Base-by-base conservation (phyloP, 2,113 vertebrate species). In the cattle (Bos taurus) region DNA sequence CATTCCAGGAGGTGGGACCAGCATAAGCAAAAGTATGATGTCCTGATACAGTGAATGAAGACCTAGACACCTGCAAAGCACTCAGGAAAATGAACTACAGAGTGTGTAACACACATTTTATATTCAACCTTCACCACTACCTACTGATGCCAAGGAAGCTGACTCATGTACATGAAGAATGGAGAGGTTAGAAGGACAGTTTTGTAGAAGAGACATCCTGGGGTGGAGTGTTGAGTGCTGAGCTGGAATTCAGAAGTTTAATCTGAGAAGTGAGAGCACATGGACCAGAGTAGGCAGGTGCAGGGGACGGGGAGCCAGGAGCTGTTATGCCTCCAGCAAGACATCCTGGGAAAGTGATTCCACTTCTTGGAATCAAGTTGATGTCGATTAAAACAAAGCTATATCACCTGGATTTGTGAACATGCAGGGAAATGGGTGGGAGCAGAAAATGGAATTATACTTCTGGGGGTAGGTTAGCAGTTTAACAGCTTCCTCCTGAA, bases 11-110 rank as follows among this genome's bases (percentile, higher is more conserved):
- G 6, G 3, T 4, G 9, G 2, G 30, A 46, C 11, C 36, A 2
- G 52, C 6, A 1, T n/a, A 15, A 28, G 48, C 43, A 43, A 30
- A 40, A 19, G 33, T 6, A 7, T 0, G 0, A 43, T 10, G 40
- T 15, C 4, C 0, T 19, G 52, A 54, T 30, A 19, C 3, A 2
- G 3, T 7, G 6, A 50, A 2, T 26, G 80, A 25, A 83, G 48
- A 25, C 6, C 14, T 1, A 1, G 25, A 15, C 1, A 7, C 36
- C 67, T 82, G 59, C 26, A 62, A 6, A 62, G 59, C 28, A 12
- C 1, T 3, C 59, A 62, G 59, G 59, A 30, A 30, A 62, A 62
- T 30, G 2, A 21, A 21, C 5, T 40, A 11, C 46, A 7, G n/a
- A 30, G 26, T 48, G 0, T 26, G 4, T 17, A 17, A 14, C 7